Conservation (phyloP, 2,113 vertebrate species). For the Ivindomyrus marchei region DNA sequence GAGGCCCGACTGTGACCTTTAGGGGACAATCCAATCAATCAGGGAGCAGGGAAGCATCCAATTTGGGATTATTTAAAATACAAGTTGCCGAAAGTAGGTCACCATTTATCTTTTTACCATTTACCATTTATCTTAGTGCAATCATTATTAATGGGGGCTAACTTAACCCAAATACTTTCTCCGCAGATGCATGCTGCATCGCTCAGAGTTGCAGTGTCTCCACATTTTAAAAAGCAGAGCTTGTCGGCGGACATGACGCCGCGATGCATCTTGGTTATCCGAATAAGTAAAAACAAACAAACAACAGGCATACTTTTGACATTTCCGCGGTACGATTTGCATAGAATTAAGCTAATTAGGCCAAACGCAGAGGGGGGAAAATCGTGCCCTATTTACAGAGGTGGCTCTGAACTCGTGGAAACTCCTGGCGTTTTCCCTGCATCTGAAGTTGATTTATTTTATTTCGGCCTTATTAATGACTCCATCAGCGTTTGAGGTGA, state of each 20-base stretch:
- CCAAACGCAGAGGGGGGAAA: not conserved
- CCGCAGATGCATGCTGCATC: constrained; percentile 47
- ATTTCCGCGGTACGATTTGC: not conserved
- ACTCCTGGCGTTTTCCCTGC: not conserved
- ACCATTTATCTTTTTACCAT: constrained; percentile 54
- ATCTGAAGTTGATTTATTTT: constrained; percentile 7
- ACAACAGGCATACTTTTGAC: not conserved
- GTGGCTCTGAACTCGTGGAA: not conserved
- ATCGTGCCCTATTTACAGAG: not conserved
- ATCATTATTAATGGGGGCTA: constrained; percentile 64
- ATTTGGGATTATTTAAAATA: constrained; percentile 69
- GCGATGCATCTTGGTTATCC: not conserved
- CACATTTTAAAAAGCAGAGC: not conserved
- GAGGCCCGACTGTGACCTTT: constrained; percentile 66
- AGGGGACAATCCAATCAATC: constrained; percentile 64
- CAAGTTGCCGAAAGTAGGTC: constrained; percentile 65
- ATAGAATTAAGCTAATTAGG: not conserved
- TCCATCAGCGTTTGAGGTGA: not conserved
- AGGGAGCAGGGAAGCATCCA: constrained; percentile 51
- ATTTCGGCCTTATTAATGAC: not conserved
- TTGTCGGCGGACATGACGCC: not conserved
- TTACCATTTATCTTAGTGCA: constrained; percentile 60
- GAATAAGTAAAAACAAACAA: not conserved
- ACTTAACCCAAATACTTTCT: constrained; percentile 69
- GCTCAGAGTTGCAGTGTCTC: not conserved